phyloP scores from a whole-genome alignment of 2,113 vertebrate species.

The Apaloderma vittatum region DNA sequence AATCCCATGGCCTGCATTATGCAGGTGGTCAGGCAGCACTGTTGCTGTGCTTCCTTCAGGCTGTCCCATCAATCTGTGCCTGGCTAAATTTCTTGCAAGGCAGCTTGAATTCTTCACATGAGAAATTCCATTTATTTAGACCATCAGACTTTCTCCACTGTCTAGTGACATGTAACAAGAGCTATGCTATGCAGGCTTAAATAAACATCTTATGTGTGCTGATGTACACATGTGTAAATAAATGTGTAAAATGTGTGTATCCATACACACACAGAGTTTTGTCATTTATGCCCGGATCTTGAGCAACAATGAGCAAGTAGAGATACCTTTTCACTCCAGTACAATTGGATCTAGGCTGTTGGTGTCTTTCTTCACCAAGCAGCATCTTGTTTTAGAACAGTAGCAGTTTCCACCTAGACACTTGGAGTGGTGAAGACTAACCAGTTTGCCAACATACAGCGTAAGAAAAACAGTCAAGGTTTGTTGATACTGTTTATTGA shows the following conservation, averaged over 20 bases:
- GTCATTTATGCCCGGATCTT: not conserved
- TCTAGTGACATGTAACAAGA: not conserved
- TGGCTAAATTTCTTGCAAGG: not conserved
- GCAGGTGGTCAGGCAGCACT: not conserved
- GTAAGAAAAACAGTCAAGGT: not conserved
- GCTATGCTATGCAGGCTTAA: not conserved
- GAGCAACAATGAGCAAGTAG: not conserved
- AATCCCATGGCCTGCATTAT: not conserved
- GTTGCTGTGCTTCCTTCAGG: not conserved
- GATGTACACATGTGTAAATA: not conserved
- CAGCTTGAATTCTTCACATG: not conserved
- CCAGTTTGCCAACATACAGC: not conserved
- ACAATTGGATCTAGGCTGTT: not conserved
- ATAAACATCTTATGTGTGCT: not conserved
- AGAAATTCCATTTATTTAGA: not conserved
- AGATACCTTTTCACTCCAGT: not conserved
- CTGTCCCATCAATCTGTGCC: rapidly evolving
- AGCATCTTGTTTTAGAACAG: not conserved
- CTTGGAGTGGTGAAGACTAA: not conserved
- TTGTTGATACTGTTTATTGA: not conserved
- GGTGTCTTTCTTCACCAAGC: not conserved
- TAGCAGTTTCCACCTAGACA: conserved; percentile 2
- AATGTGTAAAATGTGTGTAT: rapidly evolving
- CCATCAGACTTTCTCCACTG: not conserved
- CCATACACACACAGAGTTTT: not conserved